Evolutionary conservation across 2,797 vertebrate genomes (phyloP).

Genomic region (Kryptopterus vitreolus): DNA sequence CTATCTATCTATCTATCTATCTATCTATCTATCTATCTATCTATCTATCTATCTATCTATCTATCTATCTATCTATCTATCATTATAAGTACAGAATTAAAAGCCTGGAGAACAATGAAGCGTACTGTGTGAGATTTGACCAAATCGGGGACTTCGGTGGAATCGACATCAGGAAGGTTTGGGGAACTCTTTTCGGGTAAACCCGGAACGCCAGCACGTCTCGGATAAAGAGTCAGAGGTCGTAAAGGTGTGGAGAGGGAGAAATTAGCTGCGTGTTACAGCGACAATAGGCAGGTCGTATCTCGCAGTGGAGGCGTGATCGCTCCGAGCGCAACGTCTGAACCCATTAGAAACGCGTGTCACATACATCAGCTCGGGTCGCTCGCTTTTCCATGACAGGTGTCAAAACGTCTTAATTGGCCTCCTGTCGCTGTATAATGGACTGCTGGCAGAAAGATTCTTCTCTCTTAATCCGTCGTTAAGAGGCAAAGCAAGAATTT

Average conservation of each 20-base stretch:
- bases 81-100: too few species aligned
- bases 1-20: too few species aligned
- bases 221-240: conserved; percentile 20
- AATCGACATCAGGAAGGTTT: background rate
- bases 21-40: too few species aligned
- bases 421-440: conserved; percentile 40
- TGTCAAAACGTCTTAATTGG: conserved; percentile 45
- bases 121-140: too few species aligned
- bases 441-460: background rate
- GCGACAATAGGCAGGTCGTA: conserved; percentile 9
- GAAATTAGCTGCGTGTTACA: conserved; percentile 17
- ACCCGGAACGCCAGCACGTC: background rate
- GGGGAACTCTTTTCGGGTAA: background rate
- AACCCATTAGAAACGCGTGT: conserved; percentile 31
- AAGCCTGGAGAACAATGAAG: conserved; percentile 6
- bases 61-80: too few species aligned
- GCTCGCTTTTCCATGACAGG: conserved; percentile 38
- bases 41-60: too few species aligned
- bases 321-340: conserved; percentile 21
- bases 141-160: background rate
- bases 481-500: background rate
- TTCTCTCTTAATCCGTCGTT: background rate
- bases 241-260: background rate
- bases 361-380: conserved; percentile 37
- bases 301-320: conserved; percentile 11